phyloP scores from a whole-genome alignment of 2,888 invertebrate species.

The Andrena hattorfiana region DNA sequence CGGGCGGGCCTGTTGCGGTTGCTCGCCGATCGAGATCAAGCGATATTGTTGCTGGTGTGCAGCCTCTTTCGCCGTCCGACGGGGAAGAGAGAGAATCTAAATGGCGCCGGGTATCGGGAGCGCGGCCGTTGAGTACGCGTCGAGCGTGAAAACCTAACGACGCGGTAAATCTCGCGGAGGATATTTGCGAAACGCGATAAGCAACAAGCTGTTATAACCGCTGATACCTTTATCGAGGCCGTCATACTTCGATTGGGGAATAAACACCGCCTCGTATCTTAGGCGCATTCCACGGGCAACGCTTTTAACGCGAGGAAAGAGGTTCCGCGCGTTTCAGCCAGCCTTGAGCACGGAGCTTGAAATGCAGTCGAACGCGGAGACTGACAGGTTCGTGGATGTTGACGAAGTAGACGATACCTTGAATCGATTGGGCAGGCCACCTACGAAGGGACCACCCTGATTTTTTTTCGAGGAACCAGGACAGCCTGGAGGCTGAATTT shows the following conservation, averaged over 20 bases:
- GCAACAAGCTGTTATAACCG: slow-evolving; percentile 8
- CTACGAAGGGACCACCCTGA: slow-evolving; percentile 60
- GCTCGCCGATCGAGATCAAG: slow-evolving; percentile 49
- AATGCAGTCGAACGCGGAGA: too few relatives aligned
- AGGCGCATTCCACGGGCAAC: slow-evolving; percentile 7
- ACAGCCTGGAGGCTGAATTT: slow-evolving; percentile 35
- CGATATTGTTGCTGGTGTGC: slow-evolving; percentile 42
- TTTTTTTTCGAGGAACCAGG: slow-evolving; percentile 48
- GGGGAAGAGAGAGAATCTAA: slow-evolving; percentile 36
- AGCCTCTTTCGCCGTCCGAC: slow-evolving; percentile 19
- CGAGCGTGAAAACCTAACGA: slow-evolving; percentile 33
- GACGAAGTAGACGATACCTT: slow-evolving; percentile 1
- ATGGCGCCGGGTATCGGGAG: slow-evolving; percentile 28
- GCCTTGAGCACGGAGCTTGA: background rate
- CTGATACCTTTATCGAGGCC: slow-evolving; percentile 47
- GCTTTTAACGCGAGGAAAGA: slow-evolving; percentile 13
- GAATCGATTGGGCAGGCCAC: slow-evolving; percentile 21
- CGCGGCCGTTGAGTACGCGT: slow-evolving; percentile 12
- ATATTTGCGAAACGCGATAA: slow-evolving; percentile 56
- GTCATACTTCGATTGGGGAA: background rate
- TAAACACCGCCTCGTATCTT: slow-evolving; percentile 17
- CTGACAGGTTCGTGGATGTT: too few relatives aligned
- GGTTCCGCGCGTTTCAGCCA: background rate
- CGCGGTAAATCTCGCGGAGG: slow-evolving; percentile 44
- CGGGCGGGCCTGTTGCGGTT: slow-evolving; percentile 39